A percentile compares a stretch with the other conserved stretches of the same genome.
Conservation (phyloP, 2,888 invertebrate species). For the Oxytorus armatus region DNA sequence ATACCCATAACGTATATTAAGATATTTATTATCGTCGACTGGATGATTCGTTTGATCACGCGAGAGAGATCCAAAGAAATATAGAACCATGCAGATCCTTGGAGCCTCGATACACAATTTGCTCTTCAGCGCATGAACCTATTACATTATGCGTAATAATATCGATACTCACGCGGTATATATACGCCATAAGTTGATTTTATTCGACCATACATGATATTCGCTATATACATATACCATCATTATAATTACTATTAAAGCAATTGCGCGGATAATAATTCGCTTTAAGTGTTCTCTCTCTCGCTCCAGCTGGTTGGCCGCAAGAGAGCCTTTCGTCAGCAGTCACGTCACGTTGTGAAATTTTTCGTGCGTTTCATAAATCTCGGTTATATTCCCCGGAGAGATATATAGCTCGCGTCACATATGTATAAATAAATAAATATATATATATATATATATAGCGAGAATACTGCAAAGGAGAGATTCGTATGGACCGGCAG, state of each 20-base stretch:
- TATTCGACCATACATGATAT: slow-evolving; percentile 40
- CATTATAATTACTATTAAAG: slow-evolving; percentile 66
- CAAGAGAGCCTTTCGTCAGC: slow-evolving; percentile 71
- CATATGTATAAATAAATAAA: no score
- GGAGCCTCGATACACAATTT: slow-evolving; percentile 11
- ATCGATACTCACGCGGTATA: slow-evolving; percentile 7
- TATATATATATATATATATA: slow-evolving; percentile 23
- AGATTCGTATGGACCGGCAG: slow-evolving; percentile 47
- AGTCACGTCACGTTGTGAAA: slow-evolving; percentile 69
- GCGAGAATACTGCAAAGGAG: slow-evolving; percentile 38
- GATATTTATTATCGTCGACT: slow-evolving; percentile 29
- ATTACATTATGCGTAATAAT: slow-evolving; percentile 32
- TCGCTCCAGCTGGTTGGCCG: slow-evolving; percentile 61
- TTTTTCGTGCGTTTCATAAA: slow-evolving; percentile 70
- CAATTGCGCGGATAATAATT: slow-evolving; percentile 73
- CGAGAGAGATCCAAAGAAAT: background rate
- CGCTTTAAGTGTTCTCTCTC: slow-evolving; percentile 46
- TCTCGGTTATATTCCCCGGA: slow-evolving; percentile 62
- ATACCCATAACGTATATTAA: background rate
- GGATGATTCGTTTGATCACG: slow-evolving; percentile 48
- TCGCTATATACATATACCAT: slow-evolving; percentile 42
- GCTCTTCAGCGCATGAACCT: slow-evolving; percentile 20
- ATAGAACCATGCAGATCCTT: slow-evolving; percentile 30
- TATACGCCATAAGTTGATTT: slow-evolving; percentile 41
- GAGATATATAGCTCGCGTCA: slow-evolving; percentile 38